Percentiles rank a stretch among this genome's conserved stretches.
phyloP scores from a whole-genome alignment of 2,888 invertebrate species.

The Endomychus coccineus region DNA sequence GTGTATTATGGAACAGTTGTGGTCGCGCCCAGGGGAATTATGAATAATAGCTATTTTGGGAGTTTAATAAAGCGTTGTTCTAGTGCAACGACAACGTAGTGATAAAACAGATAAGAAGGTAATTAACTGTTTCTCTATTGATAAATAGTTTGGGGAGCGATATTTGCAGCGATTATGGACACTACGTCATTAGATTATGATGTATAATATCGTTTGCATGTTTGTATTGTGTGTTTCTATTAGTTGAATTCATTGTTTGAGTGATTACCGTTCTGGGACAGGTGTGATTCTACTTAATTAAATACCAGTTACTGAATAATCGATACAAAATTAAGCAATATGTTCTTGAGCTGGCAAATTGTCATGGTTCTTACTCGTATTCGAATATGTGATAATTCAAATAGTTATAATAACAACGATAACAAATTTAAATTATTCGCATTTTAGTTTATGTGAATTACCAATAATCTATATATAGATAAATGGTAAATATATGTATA shows the following conservation, averaged over 20 bases:
- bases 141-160: not conserved
- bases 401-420: too few species aligned
- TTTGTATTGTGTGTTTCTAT: conserved; percentile 37
- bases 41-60: too few species aligned
- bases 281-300: conserved; percentile 36
- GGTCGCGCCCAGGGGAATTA: too few species aligned
- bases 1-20: too few species aligned
- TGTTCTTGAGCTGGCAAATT: too few species aligned
- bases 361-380: too few species aligned
- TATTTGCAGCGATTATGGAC: not conserved
- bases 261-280: conserved; percentile 37
- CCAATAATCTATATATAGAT: too few species aligned
- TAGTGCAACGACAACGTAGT: not conserved
- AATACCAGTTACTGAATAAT: not conserved
- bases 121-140: not conserved
- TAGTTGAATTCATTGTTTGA: conserved; percentile 32
- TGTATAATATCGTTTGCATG: conserved; percentile 18
- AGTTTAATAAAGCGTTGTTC: not conserved
- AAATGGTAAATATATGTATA: too few species aligned
- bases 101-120: not conserved
- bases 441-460: too few species aligned
- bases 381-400: too few species aligned
- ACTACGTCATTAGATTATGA: conserved; percentile 1
- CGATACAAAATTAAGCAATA: too few species aligned
- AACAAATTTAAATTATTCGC: too few species aligned